These are phyloP conservation scores for Bos javanicus DNA, from an alignment of 2,113 vertebrate species.

Conservation along the genomic window DNA sequence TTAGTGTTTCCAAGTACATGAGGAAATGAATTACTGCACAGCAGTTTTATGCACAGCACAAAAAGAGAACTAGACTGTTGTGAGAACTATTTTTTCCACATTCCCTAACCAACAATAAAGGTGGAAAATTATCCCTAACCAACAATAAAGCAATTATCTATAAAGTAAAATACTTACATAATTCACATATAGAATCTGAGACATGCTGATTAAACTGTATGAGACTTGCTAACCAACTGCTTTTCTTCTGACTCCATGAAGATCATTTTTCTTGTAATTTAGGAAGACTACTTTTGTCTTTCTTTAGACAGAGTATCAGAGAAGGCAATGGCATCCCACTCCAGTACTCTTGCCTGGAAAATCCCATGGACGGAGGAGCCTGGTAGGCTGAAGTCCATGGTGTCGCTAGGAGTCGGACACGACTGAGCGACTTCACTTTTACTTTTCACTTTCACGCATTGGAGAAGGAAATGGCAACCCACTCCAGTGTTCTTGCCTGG, in stretches of 20 bases:
- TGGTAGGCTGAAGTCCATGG: too few species aligned
- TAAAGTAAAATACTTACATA: slow-evolving; percentile 23
- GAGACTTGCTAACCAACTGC: not conserved
- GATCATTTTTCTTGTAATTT: not conserved
- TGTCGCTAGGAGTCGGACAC: too few species aligned
- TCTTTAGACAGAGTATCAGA: not conserved
- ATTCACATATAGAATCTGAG: not conserved
- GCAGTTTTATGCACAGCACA: not conserved
- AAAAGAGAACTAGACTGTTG: not conserved
- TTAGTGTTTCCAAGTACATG: not conserved
- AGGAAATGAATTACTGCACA: not conserved
- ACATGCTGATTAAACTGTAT: not conserved
- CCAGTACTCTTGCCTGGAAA: too few species aligned
- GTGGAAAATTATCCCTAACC: not conserved
- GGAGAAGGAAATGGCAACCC: too few species aligned
- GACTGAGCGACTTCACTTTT: too few species aligned
- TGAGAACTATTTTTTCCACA: not conserved
- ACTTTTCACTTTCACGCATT: too few species aligned
- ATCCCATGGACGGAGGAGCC: too few species aligned
- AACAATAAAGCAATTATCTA: not conserved
- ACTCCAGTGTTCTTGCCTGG: too few species aligned
- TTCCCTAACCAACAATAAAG: not conserved
- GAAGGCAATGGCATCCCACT: too few species aligned
- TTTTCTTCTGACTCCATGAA: slow-evolving; percentile 4
- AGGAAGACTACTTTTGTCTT: not conserved